Percentiles rank a stretch among this genome's conserved stretches.
phyloP scores from a whole-genome alignment of 1,140 invertebrate species.

The Druon quercuslanigerum region DNA sequence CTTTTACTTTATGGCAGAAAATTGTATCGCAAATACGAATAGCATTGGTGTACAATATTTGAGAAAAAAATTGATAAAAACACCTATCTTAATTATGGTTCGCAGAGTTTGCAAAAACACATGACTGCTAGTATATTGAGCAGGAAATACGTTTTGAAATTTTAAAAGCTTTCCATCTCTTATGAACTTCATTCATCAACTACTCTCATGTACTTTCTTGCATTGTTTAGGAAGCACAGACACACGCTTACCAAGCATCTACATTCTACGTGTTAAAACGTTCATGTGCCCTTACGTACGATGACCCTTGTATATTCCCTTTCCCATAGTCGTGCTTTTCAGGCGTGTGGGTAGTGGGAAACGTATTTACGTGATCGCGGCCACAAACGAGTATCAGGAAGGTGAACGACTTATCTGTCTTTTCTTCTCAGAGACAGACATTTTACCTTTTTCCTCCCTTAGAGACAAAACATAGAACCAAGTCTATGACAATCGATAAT shows the following conservation, averaged over 20 bases:
- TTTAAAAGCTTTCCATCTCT: too few species aligned
- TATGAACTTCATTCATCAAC: too few species aligned
- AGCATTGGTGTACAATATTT: too few species aligned
- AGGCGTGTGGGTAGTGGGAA: neutral
- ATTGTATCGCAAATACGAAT: too few species aligned
- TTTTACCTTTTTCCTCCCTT: conserved; percentile 9
- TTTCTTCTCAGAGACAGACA: conserved; percentile 1
- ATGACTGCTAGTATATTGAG: too few species aligned
- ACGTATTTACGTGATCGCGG: conserved; percentile 12
- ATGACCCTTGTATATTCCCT: conserved; percentile 22
- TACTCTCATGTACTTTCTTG: too few species aligned
- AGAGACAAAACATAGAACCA: neutral
- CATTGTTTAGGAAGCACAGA: too few species aligned
- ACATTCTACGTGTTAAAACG: neutral
- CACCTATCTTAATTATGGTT: too few species aligned
- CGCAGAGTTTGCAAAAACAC: too few species aligned
- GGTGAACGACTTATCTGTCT: conserved; percentile 16
- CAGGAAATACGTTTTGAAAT: too few species aligned
- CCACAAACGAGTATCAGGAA: conserved; percentile 4
- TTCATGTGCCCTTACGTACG: conserved; percentile 11
- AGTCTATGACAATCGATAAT: conserved; percentile 12
- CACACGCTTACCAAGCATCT: neutral
- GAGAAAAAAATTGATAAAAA: too few species aligned
- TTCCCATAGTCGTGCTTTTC: conserved; percentile 14
- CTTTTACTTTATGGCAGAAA: too few species aligned